phyloP scores from a whole-genome alignment of 2,888 invertebrate genomes.

The Drosophila kanekoi region DNA sequence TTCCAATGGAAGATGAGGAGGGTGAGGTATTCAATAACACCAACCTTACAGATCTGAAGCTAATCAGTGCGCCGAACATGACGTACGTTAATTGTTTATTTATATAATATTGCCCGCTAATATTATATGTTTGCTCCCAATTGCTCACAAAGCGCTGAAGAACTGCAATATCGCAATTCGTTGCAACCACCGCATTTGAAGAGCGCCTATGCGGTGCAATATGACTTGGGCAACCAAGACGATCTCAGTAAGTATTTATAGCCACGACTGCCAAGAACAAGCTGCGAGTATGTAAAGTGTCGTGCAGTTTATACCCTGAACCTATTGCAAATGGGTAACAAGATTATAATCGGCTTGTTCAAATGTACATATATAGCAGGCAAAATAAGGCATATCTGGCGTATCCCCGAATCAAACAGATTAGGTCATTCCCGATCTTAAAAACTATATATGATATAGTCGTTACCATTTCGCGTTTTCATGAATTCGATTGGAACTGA shows the following conservation, averaged over 20 bases:
- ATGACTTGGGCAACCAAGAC: constrained; percentile 88
- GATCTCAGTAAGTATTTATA: constrained; percentile 87
- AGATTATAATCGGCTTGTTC: no score
- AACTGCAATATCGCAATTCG: constrained; percentile 92
- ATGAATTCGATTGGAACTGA: no score
- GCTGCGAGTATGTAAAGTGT: neutral
- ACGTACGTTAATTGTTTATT: constrained; percentile 44
- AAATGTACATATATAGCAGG: no score
- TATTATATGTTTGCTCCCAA: neutral
- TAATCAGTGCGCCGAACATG: constrained; percentile 85
- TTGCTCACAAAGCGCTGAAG: constrained; percentile 86
- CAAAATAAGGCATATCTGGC: no score
- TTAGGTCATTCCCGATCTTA: no score
- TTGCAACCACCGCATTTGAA: constrained; percentile 93
- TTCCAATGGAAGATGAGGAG: constrained; percentile 94
- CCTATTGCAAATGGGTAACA: no score
- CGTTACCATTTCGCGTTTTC: no score
- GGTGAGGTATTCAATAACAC: constrained; percentile 94
- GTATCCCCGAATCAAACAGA: no score
- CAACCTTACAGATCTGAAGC: constrained; percentile 89
- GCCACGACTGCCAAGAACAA: neutral
- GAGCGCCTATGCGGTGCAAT: constrained; percentile 93
- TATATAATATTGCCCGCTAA: constrained; percentile 64
- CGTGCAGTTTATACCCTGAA: no score
- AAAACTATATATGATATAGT: no score